Evolutionary conservation across 2,797 vertebrate species (phyloP).

Genomic region (Macrochelys suwanniensis): DNA sequence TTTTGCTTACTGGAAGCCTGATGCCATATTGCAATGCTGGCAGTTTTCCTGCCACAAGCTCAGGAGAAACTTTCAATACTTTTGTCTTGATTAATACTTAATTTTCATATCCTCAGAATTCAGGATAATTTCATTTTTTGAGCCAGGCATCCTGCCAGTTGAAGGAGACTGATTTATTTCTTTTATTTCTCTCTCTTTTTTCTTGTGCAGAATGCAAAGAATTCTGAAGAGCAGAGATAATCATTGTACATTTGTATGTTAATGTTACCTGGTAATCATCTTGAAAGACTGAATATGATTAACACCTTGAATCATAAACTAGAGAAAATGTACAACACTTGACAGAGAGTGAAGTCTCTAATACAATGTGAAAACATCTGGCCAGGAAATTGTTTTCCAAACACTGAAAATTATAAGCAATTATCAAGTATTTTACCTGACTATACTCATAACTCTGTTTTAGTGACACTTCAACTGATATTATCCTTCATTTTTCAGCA

Average conservation of each 20-base stretch:
- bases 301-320: conserved; percentile 70
- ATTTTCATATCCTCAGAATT: conserved; percentile 66
- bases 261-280: conserved; percentile 73
- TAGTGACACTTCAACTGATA: conserved; percentile 65
- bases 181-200: conserved; percentile 55
- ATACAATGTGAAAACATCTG: conserved; percentile 71
- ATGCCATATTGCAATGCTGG: not conserved
- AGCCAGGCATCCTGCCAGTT: conserved; percentile 11
- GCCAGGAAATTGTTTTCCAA: conserved; percentile 77
- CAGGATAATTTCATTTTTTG: conserved; percentile 41
- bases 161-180: conserved; percentile 67
- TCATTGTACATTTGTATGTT: conserved; percentile 75
- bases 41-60: not conserved
- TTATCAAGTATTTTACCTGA: conserved; percentile 76
- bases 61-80: conserved; percentile 44
- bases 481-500: conserved; percentile 56
- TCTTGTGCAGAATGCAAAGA: conserved; percentile 32
- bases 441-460: conserved; percentile 69
- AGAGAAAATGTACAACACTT: conserved; percentile 59
- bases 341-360: conserved; percentile 61
- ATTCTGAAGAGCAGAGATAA: conserved; percentile 64
- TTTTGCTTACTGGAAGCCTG: not conserved
- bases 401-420: conserved; percentile 77
- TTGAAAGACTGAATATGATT: conserved; percentile 69
- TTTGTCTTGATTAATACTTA: conserved; percentile 63